phyloP scores from a whole-genome alignment of 2,113 vertebrate species.

The Oryzias celebensis region DNA sequence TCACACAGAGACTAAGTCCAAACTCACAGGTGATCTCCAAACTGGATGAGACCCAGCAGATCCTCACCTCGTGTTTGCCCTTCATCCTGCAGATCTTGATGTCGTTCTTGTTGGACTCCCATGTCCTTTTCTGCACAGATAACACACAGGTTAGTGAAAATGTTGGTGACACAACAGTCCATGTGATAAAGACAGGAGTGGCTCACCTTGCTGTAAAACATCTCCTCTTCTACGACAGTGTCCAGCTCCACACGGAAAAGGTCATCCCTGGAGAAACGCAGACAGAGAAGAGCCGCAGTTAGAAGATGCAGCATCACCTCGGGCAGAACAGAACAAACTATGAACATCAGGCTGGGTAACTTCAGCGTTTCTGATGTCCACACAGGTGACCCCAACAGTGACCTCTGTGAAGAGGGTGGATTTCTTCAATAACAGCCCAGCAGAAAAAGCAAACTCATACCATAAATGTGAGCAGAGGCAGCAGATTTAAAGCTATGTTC shows the following conservation, averaged over 20 bases:
- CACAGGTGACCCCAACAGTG: too few relatives aligned
- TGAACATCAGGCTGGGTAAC: conserved; percentile 10
- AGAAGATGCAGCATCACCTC: conserved; percentile 21
- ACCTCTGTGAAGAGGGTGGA: too few relatives aligned
- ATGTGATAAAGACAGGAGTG: neutral
- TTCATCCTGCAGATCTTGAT: conserved; percentile 96
- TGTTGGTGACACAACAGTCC: too few relatives aligned
- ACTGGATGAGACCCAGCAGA: neutral
- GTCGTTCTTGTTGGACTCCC: conserved; percentile 92
- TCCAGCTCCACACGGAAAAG: conserved; percentile 92
- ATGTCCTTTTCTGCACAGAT: conserved; percentile 85
- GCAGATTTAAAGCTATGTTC: neutral
- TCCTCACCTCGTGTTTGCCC: conserved; percentile 90
- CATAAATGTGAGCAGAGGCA: conserved; percentile 32
- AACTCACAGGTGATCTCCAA: neutral
- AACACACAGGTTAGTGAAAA: conserved; percentile 13
- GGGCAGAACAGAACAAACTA: conserved; percentile 9
- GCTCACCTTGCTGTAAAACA: conserved; percentile 92
- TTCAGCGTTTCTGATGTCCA: too few relatives aligned
- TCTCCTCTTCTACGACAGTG: conserved; percentile 78
- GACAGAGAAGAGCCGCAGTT: conserved; percentile 13
- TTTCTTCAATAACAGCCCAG: too few relatives aligned
- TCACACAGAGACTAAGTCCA: too few relatives aligned
- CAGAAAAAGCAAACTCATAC: too few relatives aligned
- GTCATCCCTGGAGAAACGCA: conserved; percentile 81